phyloP scores from a whole-genome alignment of 2,113 vertebrate species.

The Syngnathus scovelli region DNA sequence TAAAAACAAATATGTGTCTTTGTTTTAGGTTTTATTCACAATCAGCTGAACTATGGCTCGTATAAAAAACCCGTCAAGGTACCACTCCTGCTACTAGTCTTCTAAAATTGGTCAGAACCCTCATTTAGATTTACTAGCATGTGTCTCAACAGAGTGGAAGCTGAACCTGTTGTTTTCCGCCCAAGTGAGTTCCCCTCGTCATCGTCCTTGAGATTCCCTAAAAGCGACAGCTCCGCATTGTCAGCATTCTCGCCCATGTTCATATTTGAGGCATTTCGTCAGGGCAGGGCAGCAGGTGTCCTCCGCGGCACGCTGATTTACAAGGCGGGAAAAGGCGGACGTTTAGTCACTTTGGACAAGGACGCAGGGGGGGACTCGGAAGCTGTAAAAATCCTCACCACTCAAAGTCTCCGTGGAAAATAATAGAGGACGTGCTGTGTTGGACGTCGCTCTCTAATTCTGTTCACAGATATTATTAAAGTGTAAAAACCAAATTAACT shows the following conservation, averaged over 20 bases:
- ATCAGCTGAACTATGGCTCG: background rate
- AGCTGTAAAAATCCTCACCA: background rate
- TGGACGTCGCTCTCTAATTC: background rate
- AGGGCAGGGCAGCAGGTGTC: conserved; percentile 6
- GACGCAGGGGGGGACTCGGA: conserved; percentile 10
- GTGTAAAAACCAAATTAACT: background rate
- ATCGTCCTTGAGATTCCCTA: conserved; percentile 28
- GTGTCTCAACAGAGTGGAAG: background rate
- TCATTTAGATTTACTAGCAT: background rate
- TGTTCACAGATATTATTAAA: background rate
- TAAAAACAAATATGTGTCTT: background rate
- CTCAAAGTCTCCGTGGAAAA: background rate
- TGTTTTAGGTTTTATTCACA: background rate
- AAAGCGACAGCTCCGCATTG: conserved; percentile 13
- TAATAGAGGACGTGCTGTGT: background rate
- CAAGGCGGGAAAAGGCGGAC: background rate
- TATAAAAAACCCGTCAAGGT: background rate
- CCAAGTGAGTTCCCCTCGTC: background rate
- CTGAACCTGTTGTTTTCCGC: background rate
- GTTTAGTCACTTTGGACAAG: conserved; percentile 24
- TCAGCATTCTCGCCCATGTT: conserved; percentile 22
- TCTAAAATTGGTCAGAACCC: no score
- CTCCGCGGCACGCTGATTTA: conserved; percentile 13
- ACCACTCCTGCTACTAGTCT: background rate
- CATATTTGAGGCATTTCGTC: conserved; percentile 20